A percentile compares a stretch with the other conserved stretches of the same genome.
These are phyloP conservation scores for Acrobasis consociella DNA, from an alignment of 2,888 invertebrate genomes.

Conservation along the genomic window DNA sequence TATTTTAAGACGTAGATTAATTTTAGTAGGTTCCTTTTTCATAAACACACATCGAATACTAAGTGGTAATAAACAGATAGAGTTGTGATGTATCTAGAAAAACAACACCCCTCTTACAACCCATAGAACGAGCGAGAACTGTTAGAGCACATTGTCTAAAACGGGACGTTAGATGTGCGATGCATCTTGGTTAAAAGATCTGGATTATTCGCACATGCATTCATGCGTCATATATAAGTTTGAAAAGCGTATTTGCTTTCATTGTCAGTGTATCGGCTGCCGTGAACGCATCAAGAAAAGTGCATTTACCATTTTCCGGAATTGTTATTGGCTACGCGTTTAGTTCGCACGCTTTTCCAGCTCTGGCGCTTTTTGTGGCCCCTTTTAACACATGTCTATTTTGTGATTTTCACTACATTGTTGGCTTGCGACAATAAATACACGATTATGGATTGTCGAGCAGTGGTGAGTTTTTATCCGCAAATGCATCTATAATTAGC, in stretches of 20 bases:
- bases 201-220: constrained; percentile 45
- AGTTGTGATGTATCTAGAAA: constrained; percentile 1
- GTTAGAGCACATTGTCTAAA: constrained; percentile 21
- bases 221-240: constrained; percentile 72
- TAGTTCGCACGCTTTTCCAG: constrained; percentile 54
- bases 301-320: constrained; percentile 48
- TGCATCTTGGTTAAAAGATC: constrained; percentile 35
- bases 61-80: neutral
- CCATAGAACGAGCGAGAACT: neutral
- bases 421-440: constrained; percentile 51
- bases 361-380: constrained; percentile 48
- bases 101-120: neutral
- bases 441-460: constrained; percentile 68
- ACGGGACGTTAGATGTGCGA: constrained; percentile 29
- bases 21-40: too few relatives aligned
- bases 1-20: too few relatives aligned
- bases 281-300: constrained; percentile 55
- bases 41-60: too few relatives aligned
- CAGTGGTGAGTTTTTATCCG: constrained; percentile 62
- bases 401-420: constrained; percentile 70
- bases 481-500: constrained; percentile 6
- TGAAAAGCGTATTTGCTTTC: constrained; percentile 61
- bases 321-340: constrained; percentile 29
- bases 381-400: constrained; percentile 41
- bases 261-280: constrained; percentile 60